Conservation (phyloP, 2,888 invertebrate genomes). For the Fragum whitleyi region DNA sequence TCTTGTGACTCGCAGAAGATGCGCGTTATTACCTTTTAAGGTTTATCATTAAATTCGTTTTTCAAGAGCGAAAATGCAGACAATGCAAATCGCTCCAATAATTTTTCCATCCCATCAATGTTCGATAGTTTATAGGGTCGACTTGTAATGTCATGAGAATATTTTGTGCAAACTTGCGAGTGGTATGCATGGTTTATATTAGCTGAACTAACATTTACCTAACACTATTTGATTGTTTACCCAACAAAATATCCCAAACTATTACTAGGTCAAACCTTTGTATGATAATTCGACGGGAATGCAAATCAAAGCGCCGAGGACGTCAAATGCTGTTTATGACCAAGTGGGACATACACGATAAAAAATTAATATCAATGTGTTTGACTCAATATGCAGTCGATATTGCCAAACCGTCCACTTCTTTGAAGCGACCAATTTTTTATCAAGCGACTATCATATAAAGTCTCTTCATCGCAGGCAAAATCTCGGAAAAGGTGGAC, state of each 20-base stretch:
- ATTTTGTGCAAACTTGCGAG: background rate
- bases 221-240: constrained; percentile 10
- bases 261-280: background rate
- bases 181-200: constrained; percentile 17
- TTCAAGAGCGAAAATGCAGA: no score
- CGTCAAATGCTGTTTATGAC: background rate
- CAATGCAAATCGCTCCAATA: background rate
- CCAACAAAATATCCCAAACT: background rate
- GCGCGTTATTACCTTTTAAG: no score
- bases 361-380: no score
- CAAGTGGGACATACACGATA: no score
- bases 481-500: no score
- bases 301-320: background rate
- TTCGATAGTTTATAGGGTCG: background rate
- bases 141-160: constrained; percentile 1
- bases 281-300: background rate
- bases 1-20: no score
- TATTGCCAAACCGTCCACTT: no score
- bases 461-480: no score
- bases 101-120: background rate
- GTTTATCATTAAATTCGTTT: no score
- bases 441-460: no score
- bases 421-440: no score
- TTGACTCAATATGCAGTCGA: no score
- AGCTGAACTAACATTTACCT: constrained; percentile 16